Evolutionary conservation across 2,888 invertebrate species (phyloP), one percentile per base, ranked within the genome.

Genomic region (Lepidocyrtoides sp.): DNA sequence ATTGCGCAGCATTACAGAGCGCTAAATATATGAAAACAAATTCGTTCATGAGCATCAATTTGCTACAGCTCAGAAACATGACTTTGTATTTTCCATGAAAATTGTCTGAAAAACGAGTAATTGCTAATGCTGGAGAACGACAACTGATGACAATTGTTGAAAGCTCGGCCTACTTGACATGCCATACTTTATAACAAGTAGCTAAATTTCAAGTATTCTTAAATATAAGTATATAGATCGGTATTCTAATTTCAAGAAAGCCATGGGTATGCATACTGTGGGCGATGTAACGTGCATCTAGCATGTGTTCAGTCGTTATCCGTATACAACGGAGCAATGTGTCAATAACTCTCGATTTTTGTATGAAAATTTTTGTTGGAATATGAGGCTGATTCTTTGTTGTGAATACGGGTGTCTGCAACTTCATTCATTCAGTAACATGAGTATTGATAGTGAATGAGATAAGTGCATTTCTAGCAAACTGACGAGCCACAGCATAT

Each of bases 401-500:
- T 17, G 7, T 1, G 14, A 36, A 69, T 32, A 32, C 20, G 29
- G 7, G 14, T n/a, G n/a, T 23, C 48, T 75, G 51, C 7, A 8
- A 48, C 0, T 26, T 57, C 54, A 79, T 79, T 79, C 79, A 57
- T 79, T 57, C 57, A 48, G 14, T n/a, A 1, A 57, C 36, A 32
- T 7, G 48, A 75, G 32, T 69, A 4, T 41, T 20, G 48, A 75
- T 48, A 79, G 51, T 14, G 32, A 20, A 79, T 54, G 57, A 54
- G 79, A 79, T 54, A 79, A 79, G 57, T 57, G 57, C 79, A 79
- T 79, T 79, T 57, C 79, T 79, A 3, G 54, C 57, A 8, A 54
- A 79, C 29, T 57, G n/a, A 57, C 57, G 79, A 79, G 54, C 36
- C 20, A 32, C 14, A 79, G 4, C 10, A 57, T 32, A 32, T 57